phyloP scores from a whole-genome alignment of 1,140 invertebrate genomes.

The Cecropterus lyciades region DNA sequence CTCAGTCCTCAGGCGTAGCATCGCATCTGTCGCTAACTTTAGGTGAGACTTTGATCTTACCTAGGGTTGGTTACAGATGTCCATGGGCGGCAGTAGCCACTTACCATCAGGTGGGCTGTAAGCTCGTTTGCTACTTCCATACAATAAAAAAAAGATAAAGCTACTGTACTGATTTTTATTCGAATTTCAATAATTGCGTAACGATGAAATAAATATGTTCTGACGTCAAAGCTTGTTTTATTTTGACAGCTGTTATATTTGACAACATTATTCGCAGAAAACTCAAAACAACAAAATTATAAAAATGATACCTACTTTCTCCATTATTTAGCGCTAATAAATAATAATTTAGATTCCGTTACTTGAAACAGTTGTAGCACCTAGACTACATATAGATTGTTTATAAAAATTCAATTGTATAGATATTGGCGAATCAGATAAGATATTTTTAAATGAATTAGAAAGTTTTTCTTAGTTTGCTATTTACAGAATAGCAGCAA shows the following conservation, averaged over 20 bases:
- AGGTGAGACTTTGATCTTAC: too few relatives aligned
- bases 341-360: conserved; percentile 2
- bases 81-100: too few relatives aligned
- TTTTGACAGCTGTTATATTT: background rate
- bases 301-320: background rate
- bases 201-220: background rate
- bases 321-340: background rate
- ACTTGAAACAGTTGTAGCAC: background rate
- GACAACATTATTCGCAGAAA: background rate
- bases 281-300: background rate
- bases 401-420: background rate
- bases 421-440: too few relatives aligned
- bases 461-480: too few relatives aligned
- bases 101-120: too few relatives aligned
- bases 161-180: background rate
- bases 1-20: too few relatives aligned
- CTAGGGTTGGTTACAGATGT: too few relatives aligned
- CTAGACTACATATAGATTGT: conserved; percentile 10
- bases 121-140: too few relatives aligned
- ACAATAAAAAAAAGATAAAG: too few relatives aligned
- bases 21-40: too few relatives aligned
- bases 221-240: background rate
- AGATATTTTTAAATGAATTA: too few relatives aligned
- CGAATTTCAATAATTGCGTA: background rate
- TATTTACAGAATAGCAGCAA: too few relatives aligned